Conservation (phyloP, 2,888 invertebrate genomes). For the Nomada ferruginata region DNA sequence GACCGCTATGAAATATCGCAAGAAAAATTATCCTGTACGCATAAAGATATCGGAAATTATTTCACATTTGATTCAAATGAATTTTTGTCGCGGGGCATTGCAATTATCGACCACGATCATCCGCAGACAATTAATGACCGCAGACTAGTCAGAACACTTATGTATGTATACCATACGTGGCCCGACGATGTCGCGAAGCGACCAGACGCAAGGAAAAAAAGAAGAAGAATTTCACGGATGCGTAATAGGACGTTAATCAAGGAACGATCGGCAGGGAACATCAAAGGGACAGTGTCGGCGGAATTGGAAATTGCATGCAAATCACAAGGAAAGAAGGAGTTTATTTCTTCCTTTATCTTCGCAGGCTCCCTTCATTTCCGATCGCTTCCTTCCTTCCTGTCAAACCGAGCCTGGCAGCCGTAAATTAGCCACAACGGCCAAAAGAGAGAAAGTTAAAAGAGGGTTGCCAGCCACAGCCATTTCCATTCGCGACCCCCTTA, state of each 20-base stretch:
- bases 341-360: slow-evolving; percentile 70
- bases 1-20: too few species aligned
- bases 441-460: slow-evolving; percentile 78
- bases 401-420: slow-evolving; percentile 75
- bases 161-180: background rate
- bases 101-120: too few species aligned
- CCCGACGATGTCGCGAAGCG: background rate
- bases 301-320: slow-evolving; percentile 75
- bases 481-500: slow-evolving; percentile 57
- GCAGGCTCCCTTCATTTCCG: slow-evolving; percentile 60
- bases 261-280: slow-evolving; percentile 62
- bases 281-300: slow-evolving; percentile 71
- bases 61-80: too few species aligned
- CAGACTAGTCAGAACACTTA: background rate
- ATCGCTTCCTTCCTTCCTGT: slow-evolving; percentile 77
- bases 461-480: slow-evolving; percentile 55
- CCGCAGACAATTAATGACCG: too few species aligned
- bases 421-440: slow-evolving; percentile 77
- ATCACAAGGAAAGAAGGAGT: slow-evolving; percentile 73
- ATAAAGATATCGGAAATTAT: too few species aligned
- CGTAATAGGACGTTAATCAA: slow-evolving; percentile 63
- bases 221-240: slow-evolving; percentile 23
- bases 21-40: too few species aligned
- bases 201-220: background rate
- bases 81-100: too few species aligned